A percentile compares a stretch with the other conserved stretches of the same genome.
phyloP scores from a whole-genome alignment of 2,888 invertebrate species.

The Villa cingulata region DNA sequence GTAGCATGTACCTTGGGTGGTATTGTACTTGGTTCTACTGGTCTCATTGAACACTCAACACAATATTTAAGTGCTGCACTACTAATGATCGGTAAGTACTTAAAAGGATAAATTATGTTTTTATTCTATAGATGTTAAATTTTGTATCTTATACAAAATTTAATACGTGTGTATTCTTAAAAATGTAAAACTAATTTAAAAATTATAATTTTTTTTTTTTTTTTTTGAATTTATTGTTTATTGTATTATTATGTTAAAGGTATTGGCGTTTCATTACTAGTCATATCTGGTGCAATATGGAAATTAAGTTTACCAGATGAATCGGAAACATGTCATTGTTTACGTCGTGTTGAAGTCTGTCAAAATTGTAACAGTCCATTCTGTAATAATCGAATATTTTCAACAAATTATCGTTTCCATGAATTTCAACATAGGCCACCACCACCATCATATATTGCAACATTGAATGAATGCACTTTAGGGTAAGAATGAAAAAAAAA shows the following conservation, averaged over 20 bases:
- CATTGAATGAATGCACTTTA: conserved; percentile 62
- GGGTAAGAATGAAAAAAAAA: too few relatives aligned
- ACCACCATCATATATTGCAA: conserved; percentile 90
- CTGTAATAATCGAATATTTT: conserved; percentile 63
- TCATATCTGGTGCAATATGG: conserved; percentile 91
- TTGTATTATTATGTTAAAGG: conserved; percentile 52
- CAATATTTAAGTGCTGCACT: conserved; percentile 33
- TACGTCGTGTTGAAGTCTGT: conserved; percentile 41
- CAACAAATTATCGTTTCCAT: conserved; percentile 86
- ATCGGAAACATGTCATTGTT: conserved; percentile 52
- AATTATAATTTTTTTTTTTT: not conserved
- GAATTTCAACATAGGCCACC: conserved; percentile 93
- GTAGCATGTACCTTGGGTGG: conserved; percentile 34
- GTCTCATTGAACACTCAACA: conserved; percentile 32
- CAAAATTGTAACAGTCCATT: conserved; percentile 47
- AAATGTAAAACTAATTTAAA: too few relatives aligned
- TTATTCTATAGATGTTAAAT: not conserved
- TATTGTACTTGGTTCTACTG: conserved; percentile 33
- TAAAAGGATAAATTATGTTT: too few relatives aligned
- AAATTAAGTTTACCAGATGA: conserved; percentile 69
- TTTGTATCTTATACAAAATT: not conserved
- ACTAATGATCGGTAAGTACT: conserved; percentile 30
- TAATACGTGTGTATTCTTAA: too few relatives aligned
- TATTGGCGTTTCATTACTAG: conserved; percentile 84
- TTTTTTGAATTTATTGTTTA: too few relatives aligned